Percentiles rank a stretch among this genome's conserved stretches.
These are phyloP conservation scores for Torymus tubicola DNA, from an alignment of 2,888 invertebrate species.

Conservation along the genomic window DNA sequence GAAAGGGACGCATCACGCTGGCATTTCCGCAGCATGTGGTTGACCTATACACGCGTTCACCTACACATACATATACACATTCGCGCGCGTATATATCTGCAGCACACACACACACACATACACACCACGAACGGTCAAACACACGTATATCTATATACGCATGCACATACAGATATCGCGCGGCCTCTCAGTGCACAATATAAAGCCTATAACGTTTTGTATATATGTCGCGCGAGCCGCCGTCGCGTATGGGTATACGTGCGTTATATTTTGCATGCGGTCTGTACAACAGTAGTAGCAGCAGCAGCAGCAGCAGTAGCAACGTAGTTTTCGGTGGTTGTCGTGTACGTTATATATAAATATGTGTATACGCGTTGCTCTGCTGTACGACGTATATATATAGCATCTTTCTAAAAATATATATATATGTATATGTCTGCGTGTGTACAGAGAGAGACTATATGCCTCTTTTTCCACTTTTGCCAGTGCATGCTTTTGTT, in stretches of 20 bases:
- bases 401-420: background rate
- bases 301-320: too few species aligned
- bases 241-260: too few species aligned
- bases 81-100: background rate
- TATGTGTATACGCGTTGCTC: background rate
- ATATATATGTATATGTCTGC: too few species aligned
- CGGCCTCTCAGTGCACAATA: conserved; percentile 8
- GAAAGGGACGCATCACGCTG: background rate
- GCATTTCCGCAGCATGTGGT: conserved; percentile 36
- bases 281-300: too few species aligned
- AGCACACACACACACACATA: background rate
- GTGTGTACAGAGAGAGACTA: too few species aligned
- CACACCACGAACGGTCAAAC: background rate
- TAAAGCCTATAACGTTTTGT: conserved; percentile 22
- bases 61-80: background rate
- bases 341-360: too few species aligned
- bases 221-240: background rate
- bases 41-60: background rate
- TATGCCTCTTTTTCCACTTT: too few species aligned
- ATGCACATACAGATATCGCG: background rate
- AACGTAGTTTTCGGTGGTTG: too few species aligned
- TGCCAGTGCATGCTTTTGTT: conserved; percentile 21
- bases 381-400: background rate
- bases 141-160: background rate
- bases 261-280: too few species aligned